These are phyloP conservation scores for Zaprionus ornatus DNA, from an alignment of 1,140 invertebrate species.

Conservation along the genomic window DNA sequence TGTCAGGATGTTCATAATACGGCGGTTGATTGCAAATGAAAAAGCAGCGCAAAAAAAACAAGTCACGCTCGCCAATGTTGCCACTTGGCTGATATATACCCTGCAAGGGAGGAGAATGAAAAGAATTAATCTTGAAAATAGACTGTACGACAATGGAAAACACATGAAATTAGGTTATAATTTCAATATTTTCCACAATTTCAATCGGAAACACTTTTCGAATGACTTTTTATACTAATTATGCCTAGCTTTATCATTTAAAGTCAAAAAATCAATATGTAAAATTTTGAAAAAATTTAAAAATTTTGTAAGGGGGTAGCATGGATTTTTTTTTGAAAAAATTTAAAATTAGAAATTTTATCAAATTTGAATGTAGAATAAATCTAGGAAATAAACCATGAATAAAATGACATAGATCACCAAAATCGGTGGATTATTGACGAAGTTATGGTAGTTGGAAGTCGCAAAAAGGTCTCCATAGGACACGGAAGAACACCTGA, in stretches of 20 bases:
- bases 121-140: too few relatives aligned
- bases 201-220: neutral
- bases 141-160: too few relatives aligned
- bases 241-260: neutral
- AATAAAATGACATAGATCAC: neutral
- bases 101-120: neutral
- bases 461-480: too few relatives aligned
- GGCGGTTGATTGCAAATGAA: slow-evolving; percentile 57
- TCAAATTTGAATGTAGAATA: neutral
- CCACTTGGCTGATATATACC: neutral
- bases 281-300: neutral
- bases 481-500: too few relatives aligned
- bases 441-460: neutral
- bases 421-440: neutral
- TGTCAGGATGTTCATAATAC: slow-evolving; percentile 40
- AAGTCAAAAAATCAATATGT: neutral
- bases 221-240: neutral
- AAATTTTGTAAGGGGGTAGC: neutral
- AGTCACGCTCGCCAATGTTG: neutral
- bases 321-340: slow-evolving; percentile 11
- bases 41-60: slow-evolving; percentile 1
- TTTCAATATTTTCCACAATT: neutral
- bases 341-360: neutral
- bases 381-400: neutral
- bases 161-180: neutral